A percentile compares a stretch with the other conserved stretches of the same genome.
phyloP scores from a whole-genome alignment of 2,888 invertebrate species.

The Phyllotreta striolata region DNA sequence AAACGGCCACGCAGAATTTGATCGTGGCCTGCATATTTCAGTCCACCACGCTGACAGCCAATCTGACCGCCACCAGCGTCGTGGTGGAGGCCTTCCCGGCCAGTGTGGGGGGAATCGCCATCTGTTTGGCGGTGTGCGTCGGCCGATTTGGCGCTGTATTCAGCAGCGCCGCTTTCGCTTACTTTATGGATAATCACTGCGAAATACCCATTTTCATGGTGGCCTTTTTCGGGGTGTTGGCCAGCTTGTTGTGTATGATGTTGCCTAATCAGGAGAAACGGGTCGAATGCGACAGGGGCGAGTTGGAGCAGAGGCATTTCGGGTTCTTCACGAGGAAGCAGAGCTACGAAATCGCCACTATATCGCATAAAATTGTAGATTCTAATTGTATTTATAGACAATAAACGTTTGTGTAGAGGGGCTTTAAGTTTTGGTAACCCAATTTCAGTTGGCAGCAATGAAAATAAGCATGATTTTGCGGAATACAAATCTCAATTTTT shows the following conservation, averaged over 20 bases:
- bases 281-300: conserved; percentile 11
- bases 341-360: conserved; percentile 1
- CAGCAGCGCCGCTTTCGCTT: conserved; percentile 71
- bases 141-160: conserved; percentile 72
- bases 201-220: conserved; percentile 71
- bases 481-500: no score
- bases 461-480: no score
- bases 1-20: conserved; percentile 65
- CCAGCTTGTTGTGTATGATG: conserved; percentile 58
- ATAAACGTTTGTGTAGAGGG: no score
- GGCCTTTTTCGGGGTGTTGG: conserved; percentile 62
- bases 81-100: conserved; percentile 59
- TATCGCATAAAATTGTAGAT: conserved; percentile 9
- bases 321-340: neutral
- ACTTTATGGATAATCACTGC: conserved; percentile 69
- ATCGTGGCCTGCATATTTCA: conserved; percentile 66
- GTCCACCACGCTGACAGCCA: conserved; percentile 62
- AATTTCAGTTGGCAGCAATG: no score
- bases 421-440: no score
- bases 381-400: neutral
- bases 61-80: conserved; percentile 59
- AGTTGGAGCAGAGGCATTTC: conserved; percentile 4
- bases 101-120: conserved; percentile 67
- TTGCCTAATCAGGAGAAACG: conserved; percentile 47
- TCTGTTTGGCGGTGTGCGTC: conserved; percentile 71